Evolutionary conservation across 2,888 invertebrate genomes (phyloP).

Genomic region (Eupithecia inturbata): DNA sequence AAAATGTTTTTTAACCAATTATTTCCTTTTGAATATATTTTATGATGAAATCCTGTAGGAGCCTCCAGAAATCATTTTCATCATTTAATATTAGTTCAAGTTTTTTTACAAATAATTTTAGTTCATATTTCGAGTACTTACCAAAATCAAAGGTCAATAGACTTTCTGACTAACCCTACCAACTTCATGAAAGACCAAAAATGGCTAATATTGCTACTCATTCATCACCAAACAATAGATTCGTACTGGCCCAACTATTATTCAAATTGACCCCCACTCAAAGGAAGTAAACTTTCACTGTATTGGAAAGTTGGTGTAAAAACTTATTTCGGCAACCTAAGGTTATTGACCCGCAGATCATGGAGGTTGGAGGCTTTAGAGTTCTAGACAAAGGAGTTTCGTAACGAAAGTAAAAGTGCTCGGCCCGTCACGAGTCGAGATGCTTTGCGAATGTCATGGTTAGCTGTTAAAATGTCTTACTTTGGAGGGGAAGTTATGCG

Average conservation of each 20-base stretch:
- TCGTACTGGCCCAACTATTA: slow-evolving; percentile 61
- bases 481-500: slow-evolving; percentile 43
- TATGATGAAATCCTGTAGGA: neutral
- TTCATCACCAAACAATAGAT: slow-evolving; percentile 59
- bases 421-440: slow-evolving; percentile 71
- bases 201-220: slow-evolving; percentile 48
- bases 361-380: slow-evolving; percentile 50
- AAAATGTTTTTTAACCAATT: neutral
- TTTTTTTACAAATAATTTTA: neutral
- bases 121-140: neutral
- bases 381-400: slow-evolving; percentile 74
- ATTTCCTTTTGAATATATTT: neutral
- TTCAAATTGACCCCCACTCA: slow-evolving; percentile 77
- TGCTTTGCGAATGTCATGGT: slow-evolving; percentile 82
- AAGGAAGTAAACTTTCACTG: slow-evolving; percentile 84
- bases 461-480: slow-evolving; percentile 61
- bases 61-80: neutral
- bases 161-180: slow-evolving; percentile 2
- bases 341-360: slow-evolving; percentile 77
- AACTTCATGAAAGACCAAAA: slow-evolving; percentile 37
- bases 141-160: neutral
- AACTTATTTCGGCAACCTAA: slow-evolving; percentile 82
- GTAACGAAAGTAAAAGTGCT: slow-evolving; percentile 79
- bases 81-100: neutral
- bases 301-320: slow-evolving; percentile 84